A percentile compares a stretch with the other conserved stretches of the same genome.
Conservation (phyloP, 2,888 invertebrate species). For the Pristionchus exspectatus region DNA sequence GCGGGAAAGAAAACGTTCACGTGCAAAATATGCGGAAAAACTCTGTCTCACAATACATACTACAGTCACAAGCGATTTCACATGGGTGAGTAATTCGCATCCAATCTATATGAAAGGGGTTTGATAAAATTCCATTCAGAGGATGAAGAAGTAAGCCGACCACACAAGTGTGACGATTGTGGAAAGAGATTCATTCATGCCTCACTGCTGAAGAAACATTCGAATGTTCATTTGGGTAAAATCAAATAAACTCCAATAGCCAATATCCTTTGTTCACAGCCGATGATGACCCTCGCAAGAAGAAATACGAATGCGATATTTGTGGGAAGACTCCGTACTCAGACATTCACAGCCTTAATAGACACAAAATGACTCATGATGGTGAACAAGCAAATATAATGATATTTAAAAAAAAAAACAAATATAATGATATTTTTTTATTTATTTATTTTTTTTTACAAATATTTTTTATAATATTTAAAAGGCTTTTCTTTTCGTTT, state of each 20-base stretch:
- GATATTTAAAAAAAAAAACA: no score
- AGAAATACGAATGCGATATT: not conserved
- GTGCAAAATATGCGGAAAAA: no score
- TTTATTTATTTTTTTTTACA: no score
- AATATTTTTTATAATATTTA: no score
- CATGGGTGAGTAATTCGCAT: no score
- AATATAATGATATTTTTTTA: no score
- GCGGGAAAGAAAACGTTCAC: no score
- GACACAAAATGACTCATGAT: not conserved
- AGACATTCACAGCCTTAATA: not conserved
- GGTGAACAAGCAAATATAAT: no score
- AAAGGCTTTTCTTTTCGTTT: no score
- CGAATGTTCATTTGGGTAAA: not conserved
- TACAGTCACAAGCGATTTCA: no score
- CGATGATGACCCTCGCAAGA: not conserved
- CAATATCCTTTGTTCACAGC: not conserved
- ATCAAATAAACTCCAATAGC: not conserved
- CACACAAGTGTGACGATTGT: not conserved
- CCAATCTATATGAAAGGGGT: no score
- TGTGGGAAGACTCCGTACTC: not conserved
- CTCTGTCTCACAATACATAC: no score
- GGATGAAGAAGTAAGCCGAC: not conserved
- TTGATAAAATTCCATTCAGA: not conserved
- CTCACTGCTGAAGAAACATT: not conserved
- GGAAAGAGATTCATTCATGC: not conserved